Base-by-base conservation (phyloP, 2,113 vertebrate genomes). In the Chamaetylas fuelleborni region DNA sequence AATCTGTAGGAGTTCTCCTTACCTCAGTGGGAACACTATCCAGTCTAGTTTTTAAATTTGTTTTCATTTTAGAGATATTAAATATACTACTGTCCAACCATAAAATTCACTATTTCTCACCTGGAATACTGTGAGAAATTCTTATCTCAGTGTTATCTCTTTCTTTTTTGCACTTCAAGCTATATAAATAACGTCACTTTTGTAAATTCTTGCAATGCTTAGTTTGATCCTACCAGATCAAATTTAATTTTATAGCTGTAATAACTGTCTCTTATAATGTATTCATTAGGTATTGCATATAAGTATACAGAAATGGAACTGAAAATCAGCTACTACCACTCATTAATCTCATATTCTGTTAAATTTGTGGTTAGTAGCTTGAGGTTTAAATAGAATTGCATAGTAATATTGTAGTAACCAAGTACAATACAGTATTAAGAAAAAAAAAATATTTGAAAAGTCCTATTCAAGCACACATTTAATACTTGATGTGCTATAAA, bases 291-390 rank as follows among this genome's bases (percentile, higher is more conserved):
- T 94, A 92, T 90, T 93, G 90, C 58, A 50, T 88, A 9, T 60
- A 83, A 96, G 74, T 83, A 94, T 89, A 83, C 58, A 95, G 79
- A 96, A 93, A 72, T 53, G 31, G 56, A 92, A 84, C 64, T 61
- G 74, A 70, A 89, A 94, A 88, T 84, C 87, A 86, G 81, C 84
- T 88, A 93, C 69, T 91, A 84, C 69, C 76, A 86, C 77, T 64
- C 50, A 25, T 40, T 90, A 25, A 36, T 90, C 85, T 83, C 71
- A 29, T 28, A 33, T 78, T 51, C 71, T 87, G 34, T 90, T 81
- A 85, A 66, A 77, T 67, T 71, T 70, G 51, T 34, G 66, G 78
- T 76, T 64, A 90, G 93, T 65, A 90, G 78, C 94, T 93, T 53
- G 16, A 94, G 50, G 58, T 72, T 95, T 92, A 93, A 92, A 92